Percentiles rank a stretch among this genome's conserved stretches.
Conservation (phyloP, 1,140 invertebrate species). For the Aleiodes sp. region DNA sequence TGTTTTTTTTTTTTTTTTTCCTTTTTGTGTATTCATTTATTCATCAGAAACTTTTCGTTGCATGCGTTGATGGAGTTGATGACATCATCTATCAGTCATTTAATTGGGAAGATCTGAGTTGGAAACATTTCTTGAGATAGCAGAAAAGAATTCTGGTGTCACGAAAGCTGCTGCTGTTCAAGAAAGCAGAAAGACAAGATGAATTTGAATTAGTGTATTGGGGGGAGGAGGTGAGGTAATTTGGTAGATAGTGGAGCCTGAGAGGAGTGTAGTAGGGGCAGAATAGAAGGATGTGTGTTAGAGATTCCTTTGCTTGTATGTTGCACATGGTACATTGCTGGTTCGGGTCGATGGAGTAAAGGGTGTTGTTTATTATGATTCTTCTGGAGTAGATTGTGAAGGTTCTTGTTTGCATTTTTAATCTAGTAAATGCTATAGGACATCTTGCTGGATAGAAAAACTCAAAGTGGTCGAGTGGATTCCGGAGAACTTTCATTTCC, state of each 20-base stretch:
- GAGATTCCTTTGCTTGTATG: not conserved
- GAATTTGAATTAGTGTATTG: constrained; percentile 4
- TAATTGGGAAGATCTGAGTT: not conserved
- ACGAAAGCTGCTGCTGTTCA: not conserved
- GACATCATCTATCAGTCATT: no score
- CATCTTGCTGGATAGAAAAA: not conserved
- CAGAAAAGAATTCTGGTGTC: not conserved
- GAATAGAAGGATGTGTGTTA: not conserved
- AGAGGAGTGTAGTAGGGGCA: not conserved
- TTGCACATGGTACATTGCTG: not conserved
- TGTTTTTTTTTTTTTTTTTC: no score
- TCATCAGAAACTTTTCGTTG: no score
- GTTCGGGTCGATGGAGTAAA: not conserved
- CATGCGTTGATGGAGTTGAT: no score
- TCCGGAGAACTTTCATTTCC: not conserved
- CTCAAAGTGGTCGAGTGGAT: not conserved
- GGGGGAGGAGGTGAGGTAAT: no score
- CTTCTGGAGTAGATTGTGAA: not conserved
- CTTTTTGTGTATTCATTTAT: no score
- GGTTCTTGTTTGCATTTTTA: not conserved
- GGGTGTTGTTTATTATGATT: not conserved
- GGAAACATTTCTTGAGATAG: not conserved
- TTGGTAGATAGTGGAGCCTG: not conserved
- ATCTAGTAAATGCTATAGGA: not conserved
- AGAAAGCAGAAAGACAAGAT: not conserved